Evolutionary conservation across 2,797 vertebrate genomes (phyloP).

Genomic region (Kryptolebias ocellatus): DNA sequence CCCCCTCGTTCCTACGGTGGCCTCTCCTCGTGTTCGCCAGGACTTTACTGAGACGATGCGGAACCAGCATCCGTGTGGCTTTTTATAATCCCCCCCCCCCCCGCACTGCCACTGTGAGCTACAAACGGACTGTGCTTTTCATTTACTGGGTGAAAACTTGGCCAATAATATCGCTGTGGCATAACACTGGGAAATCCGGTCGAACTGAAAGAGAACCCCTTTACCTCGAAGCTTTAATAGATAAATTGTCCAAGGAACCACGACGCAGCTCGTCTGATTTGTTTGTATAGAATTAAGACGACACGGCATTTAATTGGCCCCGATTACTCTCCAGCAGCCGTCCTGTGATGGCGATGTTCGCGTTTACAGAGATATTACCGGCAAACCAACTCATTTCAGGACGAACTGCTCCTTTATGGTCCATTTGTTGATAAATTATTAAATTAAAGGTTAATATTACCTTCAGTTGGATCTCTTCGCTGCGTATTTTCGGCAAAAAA

Average conservation of each 20-base stretch:
- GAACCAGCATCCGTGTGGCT: conserved; percentile 18
- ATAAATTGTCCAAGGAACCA: too few species aligned
- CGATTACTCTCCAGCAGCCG: conserved; percentile 25
- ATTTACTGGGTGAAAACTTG: conserved; percentile 7
- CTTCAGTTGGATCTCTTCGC: background rate
- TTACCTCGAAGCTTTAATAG: conserved; percentile 26
- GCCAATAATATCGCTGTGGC: background rate
- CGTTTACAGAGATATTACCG: background rate
- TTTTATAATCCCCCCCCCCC: background rate
- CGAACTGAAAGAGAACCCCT: conserved; percentile 7
- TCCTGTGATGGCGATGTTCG: background rate
- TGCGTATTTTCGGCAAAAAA: conserved; percentile 4
- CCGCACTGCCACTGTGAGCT: conserved; percentile 5
- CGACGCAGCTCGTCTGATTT: background rate
- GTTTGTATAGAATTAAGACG: background rate
- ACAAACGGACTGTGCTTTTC: conserved; percentile 17
- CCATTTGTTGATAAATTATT: conserved; percentile 22
- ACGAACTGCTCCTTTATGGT: conserved; percentile 36
- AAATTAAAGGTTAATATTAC: conserved; percentile 24
- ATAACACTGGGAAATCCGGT: conserved; percentile 2
- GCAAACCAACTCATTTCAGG: background rate
- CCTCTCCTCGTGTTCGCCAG: too few species aligned
- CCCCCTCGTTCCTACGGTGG: too few species aligned
- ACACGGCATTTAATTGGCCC: conserved; percentile 2
- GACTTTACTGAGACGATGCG: too few species aligned